Evolutionary conservation across 1,140 invertebrate genomes (phyloP).

Genomic region (Cyclina sinensis): DNA sequence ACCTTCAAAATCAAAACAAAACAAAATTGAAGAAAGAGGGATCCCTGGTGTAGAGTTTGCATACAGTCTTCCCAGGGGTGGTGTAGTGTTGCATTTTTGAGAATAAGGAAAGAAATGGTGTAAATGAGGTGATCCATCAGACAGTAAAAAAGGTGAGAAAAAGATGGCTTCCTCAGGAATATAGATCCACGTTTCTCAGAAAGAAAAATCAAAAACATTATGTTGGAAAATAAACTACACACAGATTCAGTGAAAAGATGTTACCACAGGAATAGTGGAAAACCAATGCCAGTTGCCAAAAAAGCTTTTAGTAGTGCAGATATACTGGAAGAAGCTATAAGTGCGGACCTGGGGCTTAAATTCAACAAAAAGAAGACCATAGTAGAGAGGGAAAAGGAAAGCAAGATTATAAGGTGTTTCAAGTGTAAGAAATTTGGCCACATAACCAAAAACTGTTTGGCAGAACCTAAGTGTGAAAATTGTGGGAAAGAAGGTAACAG

Average conservation of each 20-base stretch:
- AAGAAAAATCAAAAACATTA: neutral
- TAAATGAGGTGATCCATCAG: too few relatives aligned
- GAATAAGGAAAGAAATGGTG: too few relatives aligned
- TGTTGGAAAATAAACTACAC: neutral
- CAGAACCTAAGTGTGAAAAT: conserved; percentile 14
- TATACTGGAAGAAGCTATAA: neutral
- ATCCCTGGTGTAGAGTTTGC: too few relatives aligned
- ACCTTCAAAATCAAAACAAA: too few relatives aligned
- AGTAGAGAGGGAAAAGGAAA: neutral
- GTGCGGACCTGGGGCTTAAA: neutral
- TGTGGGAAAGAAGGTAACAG: neutral
- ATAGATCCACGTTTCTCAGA: conserved; percentile 35
- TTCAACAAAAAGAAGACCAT: neutral
- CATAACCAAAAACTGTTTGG: neutral
- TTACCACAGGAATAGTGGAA: conserved; percentile 26
- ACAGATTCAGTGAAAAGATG: conserved; percentile 6
- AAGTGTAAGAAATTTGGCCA: conserved; percentile 34
- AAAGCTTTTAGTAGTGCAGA: neutral
- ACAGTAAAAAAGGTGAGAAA: neutral
- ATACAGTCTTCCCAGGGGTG: too few relatives aligned
- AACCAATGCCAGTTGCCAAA: conserved; percentile 18
- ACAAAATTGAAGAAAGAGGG: too few relatives aligned
- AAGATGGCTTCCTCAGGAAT: neutral
- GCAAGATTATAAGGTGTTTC: conserved; percentile 8
- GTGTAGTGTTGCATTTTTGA: too few relatives aligned